phyloP scores from a whole-genome alignment of 2,888 invertebrate genomes.

The Deladenus siricidicola region DNA sequence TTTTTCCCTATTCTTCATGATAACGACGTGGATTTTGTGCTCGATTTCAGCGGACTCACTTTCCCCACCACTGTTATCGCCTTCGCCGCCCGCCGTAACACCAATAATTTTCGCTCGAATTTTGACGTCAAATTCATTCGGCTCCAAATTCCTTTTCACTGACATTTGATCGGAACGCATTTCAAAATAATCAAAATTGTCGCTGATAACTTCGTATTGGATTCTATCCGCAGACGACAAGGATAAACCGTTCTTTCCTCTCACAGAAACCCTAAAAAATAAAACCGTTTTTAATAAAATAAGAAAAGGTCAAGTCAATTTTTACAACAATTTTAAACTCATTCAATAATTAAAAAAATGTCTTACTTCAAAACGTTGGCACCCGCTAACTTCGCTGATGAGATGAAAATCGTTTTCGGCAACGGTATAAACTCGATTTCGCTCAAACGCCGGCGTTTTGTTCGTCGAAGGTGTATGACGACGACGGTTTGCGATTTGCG shows the following conservation, averaged over 20 bases:
- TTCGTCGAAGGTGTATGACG: conserved; percentile 13
- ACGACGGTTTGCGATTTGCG: conserved; percentile 31
- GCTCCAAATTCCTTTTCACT: conserved; percentile 13
- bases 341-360: not conserved
- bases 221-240: too few relatives aligned
- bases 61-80: too few relatives aligned
- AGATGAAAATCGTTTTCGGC: conserved; percentile 47
- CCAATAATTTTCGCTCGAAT: conserved; percentile 17
- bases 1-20: conserved; percentile 47
- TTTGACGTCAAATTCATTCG: conserved; percentile 20
- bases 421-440: conserved; percentile 42
- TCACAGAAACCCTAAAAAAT: not conserved
- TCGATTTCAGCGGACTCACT: conserved; percentile 1
- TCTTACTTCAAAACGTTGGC: conserved; percentile 34
- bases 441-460: too few relatives aligned
- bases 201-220: not conserved
- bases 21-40: conserved; percentile 39
- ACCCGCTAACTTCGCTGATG: conserved; percentile 43
- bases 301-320: not conserved
- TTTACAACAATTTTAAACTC: conserved; percentile 6
- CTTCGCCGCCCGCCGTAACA: conserved; percentile 4
- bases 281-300: not conserved
- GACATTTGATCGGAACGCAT: conserved; percentile 23
- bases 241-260: not conserved
- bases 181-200: conserved; percentile 12